Percentiles rank a stretch among this genome's conserved stretches.
phyloP scores from a whole-genome alignment of 2,888 invertebrate species.

The Caradrina clavipalpis region DNA sequence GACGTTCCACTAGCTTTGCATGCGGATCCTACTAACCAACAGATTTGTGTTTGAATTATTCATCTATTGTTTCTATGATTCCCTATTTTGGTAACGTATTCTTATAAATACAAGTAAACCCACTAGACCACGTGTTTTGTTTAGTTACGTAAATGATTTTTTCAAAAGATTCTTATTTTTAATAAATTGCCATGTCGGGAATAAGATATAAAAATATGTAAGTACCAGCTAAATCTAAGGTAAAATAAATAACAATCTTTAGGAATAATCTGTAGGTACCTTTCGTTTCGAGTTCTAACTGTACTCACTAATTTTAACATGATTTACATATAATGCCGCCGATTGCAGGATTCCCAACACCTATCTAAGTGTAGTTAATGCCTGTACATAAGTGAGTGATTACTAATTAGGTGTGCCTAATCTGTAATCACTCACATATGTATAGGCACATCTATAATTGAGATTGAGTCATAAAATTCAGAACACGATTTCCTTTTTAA shows the following conservation, averaged over 20 bases:
- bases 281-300: constrained; percentile 2
- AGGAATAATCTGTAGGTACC: too few relatives aligned
- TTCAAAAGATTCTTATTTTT: constrained; percentile 2
- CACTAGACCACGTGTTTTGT: constrained; percentile 23
- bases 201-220: background rate
- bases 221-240: too few relatives aligned
- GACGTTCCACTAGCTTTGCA: constrained; percentile 59
- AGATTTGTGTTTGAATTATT: constrained; percentile 82
- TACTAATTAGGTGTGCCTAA: too few relatives aligned
- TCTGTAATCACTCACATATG: constrained; percentile 29
- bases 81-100: constrained; percentile 62
- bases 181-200: background rate
- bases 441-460: constrained; percentile 7
- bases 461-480: constrained; percentile 13
- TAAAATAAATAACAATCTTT: too few relatives aligned
- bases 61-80: constrained; percentile 72
- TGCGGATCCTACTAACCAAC: constrained; percentile 71
- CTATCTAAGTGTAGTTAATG: too few relatives aligned
- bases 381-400: too few relatives aligned
- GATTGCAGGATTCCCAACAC: constrained; percentile 35
- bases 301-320: constrained; percentile 51
- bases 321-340: constrained; percentile 61
- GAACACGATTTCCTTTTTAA: constrained; percentile 26
- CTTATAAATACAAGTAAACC: constrained; percentile 53
- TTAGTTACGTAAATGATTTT: background rate